Base-by-base conservation (phyloP, 1,140 invertebrate genomes). In the Chrysomallon squamiferum region DNA sequence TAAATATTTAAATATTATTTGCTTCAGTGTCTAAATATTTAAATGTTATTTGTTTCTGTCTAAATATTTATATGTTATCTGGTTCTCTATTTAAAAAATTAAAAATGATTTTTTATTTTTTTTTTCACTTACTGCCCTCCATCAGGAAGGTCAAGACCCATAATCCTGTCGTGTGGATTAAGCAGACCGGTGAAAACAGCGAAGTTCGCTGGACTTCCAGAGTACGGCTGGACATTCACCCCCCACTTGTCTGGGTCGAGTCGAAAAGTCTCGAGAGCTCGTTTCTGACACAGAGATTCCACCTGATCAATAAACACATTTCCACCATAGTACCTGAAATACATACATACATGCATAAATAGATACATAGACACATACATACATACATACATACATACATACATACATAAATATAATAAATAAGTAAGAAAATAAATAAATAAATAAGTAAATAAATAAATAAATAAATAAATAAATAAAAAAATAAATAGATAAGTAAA, bases 161-260 rank as follows among this genome's bases (percentile, higher is more conserved):
- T 99, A 68, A 99, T 96, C 59, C 96, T 87, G 41, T 94, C 96
- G 86, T 98, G 95, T 7, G 96, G 95, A 70, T 95, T 80, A 13
- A 87, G 72, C 13, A 88, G 59, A 33, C 76, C 87, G 35, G 89
- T 89, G 72, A 90, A 91, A 6, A 88, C 88, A 25, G 95, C 96
- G 86, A 99, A 93, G 85, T 99, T 98, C 15, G 95, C 96, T n/a
- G 96, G 96, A 50, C 95, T 97, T 2, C 97, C 96, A 30, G 95
- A 98, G 80, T 84, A 96, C 1, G 96, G 94, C 83, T 99, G 97
- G 5, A 99, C 97, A 88, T 99, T 99, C 0, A 97, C 94, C 25
- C 96, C 96, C 97, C 97, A 99, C 85, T 95, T 71, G 58, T 92
- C 90, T 4, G 92, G 87, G 81, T 92, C 89, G 18, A 98, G 86